These are phyloP conservation scores for Eremophila alpestris DNA, from an alignment of 2,797 vertebrate species.

Conservation along the genomic window DNA sequence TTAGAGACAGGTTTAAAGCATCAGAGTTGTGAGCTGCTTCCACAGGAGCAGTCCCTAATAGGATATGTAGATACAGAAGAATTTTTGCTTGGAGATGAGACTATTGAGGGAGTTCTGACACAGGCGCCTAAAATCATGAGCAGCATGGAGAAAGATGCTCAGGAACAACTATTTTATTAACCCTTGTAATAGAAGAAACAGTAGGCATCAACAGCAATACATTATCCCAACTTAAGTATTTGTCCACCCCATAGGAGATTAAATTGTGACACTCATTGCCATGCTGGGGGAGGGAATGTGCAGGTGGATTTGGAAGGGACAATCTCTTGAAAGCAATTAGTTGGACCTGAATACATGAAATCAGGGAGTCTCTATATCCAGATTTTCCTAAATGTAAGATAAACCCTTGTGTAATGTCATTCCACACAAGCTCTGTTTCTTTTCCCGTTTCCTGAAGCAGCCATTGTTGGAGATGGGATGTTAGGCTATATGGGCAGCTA, in stretches of 20 bases:
- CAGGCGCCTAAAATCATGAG: background rate
- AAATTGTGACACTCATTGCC: background rate
- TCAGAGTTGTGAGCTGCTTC: background rate
- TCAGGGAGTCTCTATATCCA: background rate
- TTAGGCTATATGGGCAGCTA: background rate
- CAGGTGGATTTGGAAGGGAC: background rate
- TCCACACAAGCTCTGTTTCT: background rate
- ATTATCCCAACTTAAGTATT: background rate
- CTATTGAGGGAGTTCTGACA: background rate
- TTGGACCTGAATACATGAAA: background rate
- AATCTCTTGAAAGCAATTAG: background rate
- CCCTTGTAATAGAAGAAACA: background rate
- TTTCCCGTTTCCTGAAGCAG: background rate
- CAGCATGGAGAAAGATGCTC: background rate
- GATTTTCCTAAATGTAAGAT: background rate
- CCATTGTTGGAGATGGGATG: background rate
- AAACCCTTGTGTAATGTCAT: background rate
- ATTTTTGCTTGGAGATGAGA: background rate
- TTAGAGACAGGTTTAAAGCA: background rate
- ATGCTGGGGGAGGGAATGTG: background rate
- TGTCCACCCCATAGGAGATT: background rate
- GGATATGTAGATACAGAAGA: background rate
- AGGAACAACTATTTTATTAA: background rate
- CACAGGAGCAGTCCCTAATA: background rate
- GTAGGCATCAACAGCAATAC: background rate